Conservation (phyloP, 2,113 vertebrate species). For the Ailurus styani region DNA sequence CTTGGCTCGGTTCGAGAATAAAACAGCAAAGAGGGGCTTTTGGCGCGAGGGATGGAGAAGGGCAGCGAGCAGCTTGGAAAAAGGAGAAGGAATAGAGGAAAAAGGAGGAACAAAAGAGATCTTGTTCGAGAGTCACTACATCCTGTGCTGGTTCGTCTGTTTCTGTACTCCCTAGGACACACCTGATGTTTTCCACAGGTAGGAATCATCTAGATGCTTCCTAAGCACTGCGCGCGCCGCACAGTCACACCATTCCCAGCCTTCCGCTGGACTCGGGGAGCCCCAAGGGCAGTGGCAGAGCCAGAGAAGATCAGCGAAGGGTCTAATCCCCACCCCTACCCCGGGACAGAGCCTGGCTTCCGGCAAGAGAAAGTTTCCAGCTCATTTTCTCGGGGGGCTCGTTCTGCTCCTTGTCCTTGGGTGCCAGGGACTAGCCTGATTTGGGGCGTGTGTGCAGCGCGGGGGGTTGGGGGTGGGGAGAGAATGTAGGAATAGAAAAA, state of each 20-base stretch:
- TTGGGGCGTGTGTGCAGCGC: neutral
- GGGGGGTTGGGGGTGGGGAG: neutral
- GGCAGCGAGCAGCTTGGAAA: neutral
- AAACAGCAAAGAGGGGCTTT: accelerated
- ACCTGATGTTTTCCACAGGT: neutral
- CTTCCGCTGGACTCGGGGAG: neutral
- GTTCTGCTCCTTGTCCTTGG: neutral
- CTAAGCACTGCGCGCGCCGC: no score
- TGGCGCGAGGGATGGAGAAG: neutral
- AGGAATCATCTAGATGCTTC: neutral
- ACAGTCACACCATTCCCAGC: neutral
- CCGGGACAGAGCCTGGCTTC: neutral
- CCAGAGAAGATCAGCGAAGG: neutral
- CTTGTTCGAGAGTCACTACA: neutral
- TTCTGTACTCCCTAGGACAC: neutral
- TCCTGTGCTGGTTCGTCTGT: neutral
- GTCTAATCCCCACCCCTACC: accelerated
- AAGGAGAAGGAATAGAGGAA: neutral
- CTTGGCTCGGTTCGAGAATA: neutral
- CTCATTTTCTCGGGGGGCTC: neutral
- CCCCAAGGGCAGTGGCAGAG: neutral
- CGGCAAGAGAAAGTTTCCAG: neutral
- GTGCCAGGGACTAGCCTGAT: neutral
- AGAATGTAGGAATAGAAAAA: neutral
- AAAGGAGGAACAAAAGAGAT: neutral